These are phyloP conservation scores for Halictus rubicundus DNA, from an alignment of 1,140 invertebrate species.

Conservation along the genomic window DNA sequence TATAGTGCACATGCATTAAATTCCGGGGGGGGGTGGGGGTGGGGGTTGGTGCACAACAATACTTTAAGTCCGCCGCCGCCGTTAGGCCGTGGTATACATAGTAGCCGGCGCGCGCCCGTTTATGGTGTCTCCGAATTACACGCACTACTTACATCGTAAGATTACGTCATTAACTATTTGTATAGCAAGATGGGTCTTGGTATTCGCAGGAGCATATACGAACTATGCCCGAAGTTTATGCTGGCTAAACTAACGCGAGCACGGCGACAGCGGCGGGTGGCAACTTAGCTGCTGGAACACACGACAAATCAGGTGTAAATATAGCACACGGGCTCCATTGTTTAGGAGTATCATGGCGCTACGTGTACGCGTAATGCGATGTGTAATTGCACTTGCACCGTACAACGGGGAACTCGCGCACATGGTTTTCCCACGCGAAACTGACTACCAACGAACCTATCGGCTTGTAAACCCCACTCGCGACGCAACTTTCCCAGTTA, in stretches of 20 bases:
- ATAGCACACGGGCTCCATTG: neutral
- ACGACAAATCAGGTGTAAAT: slow-evolving; percentile 55
- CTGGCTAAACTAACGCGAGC: slow-evolving; percentile 46
- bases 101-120: slow-evolving; percentile 15
- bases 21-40: too few relatives aligned
- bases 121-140: slow-evolving; percentile 1
- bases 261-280: slow-evolving; percentile 2
- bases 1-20: too few relatives aligned
- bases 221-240: slow-evolving; percentile 62
- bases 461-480: too few relatives aligned
- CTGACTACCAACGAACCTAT: too few relatives aligned
- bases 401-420: too few relatives aligned
- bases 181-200: slow-evolving; percentile 53
- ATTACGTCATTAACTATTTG: slow-evolving; percentile 66
- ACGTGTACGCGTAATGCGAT: neutral
- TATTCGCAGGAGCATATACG: slow-evolving; percentile 55
- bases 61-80: too few relatives aligned
- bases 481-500: too few relatives aligned
- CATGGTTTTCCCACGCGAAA: too few relatives aligned
- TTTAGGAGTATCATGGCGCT: neutral
- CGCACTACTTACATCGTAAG: slow-evolving; percentile 31
- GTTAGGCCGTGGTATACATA: too few relatives aligned
- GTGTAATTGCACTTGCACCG: neutral
- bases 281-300: slow-evolving; percentile 33
- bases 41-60: too few relatives aligned